phyloP scores from a whole-genome alignment of 2,888 invertebrate genomes.

The Theretra japonica region DNA sequence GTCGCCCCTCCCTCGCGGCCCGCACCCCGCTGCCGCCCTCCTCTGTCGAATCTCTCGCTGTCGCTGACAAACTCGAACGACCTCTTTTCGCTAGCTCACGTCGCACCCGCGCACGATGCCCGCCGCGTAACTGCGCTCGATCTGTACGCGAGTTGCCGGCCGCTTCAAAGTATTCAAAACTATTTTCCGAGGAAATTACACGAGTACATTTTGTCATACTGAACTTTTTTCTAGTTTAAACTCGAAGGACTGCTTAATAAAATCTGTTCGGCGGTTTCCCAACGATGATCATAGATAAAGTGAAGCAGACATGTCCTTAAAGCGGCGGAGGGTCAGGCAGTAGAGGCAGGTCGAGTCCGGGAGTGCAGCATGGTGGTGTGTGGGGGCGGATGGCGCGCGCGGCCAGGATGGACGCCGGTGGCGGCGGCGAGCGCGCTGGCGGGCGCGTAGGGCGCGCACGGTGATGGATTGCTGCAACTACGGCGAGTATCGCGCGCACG shows the following conservation, averaged over 20 bases:
- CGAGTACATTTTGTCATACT: neutral
- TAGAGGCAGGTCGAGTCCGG: neutral
- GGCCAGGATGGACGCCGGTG: conserved; percentile 61
- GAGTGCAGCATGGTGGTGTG: conserved; percentile 57
- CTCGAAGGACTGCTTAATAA: neutral
- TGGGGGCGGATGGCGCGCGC: conserved; percentile 54
- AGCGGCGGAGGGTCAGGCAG: neutral
- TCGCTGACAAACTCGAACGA: conserved; percentile 83
- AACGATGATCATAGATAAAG: conserved; percentile 20
- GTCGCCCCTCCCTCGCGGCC: conserved; percentile 67
- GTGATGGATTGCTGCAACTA: conserved; percentile 83
- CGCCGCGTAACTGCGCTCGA: conserved; percentile 79
- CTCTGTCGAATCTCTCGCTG: conserved; percentile 66
- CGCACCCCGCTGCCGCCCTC: conserved; percentile 57
- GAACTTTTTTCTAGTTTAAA: conserved; percentile 21
- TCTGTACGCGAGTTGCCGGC: conserved; percentile 52
- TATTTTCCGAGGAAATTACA: conserved; percentile 37
- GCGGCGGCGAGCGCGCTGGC: conserved; percentile 63
- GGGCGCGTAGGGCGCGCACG: conserved; percentile 64
- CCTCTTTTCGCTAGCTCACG: conserved; percentile 83
- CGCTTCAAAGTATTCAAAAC: conserved; percentile 40
- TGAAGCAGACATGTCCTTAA: conserved; percentile 16
- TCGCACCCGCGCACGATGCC: conserved; percentile 77
- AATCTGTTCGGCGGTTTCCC: neutral
- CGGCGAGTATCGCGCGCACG: conserved; percentile 77